Evolutionary conservation across 2,888 invertebrate species (phyloP), one percentile per base, ranked within the genome.

Genomic region (Copidosoma aretas): DNA sequence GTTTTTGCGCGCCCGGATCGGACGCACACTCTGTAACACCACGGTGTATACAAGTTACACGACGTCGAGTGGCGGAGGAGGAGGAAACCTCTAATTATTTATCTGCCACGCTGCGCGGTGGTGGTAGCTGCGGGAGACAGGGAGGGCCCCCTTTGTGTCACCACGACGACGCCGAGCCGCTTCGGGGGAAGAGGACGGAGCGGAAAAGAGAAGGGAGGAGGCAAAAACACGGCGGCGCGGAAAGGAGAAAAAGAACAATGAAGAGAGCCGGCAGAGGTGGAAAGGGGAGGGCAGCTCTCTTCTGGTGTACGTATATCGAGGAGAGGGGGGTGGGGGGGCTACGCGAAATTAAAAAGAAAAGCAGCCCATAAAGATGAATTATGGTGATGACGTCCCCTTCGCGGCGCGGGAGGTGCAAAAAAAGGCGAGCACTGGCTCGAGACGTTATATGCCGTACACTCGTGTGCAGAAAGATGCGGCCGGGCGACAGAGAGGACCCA

Each of bases 341-440:
- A 49, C 25, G 62, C 62, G 64, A 67, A 72, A 72, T 72, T 67
- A 72, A 70, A 72, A 72, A 72, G 68, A 73, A 73, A 73, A 73
- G 62, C 67, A 59, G 71, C 65, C 32, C 72, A 60, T 74, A 74
- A 73, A 74, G 68, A 73, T 74, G 73, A 74, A 73, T 74, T 73
- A 74, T 72, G 73, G 70, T 71, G 73, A 73, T 74, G 73, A 74
- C 70, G 70, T 73, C 5, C 24, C 21, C 32, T 25, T 46, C 43
- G 14, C 56, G 24, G 56, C 24, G 56, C 56, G 56, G 56, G 32
- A 56, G 32, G 32, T 46, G 43, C 43, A 56, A 39, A 63, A 63
- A 63, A 66, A 70, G 62, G 53, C n/a, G 56, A 70, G 63, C 32
- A 52, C 60, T 63, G 60, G 56, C 67, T 60, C 60, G 70, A 67